Conservation (phyloP, 1,140 invertebrate genomes). For the Rhysida immarginata region DNA sequence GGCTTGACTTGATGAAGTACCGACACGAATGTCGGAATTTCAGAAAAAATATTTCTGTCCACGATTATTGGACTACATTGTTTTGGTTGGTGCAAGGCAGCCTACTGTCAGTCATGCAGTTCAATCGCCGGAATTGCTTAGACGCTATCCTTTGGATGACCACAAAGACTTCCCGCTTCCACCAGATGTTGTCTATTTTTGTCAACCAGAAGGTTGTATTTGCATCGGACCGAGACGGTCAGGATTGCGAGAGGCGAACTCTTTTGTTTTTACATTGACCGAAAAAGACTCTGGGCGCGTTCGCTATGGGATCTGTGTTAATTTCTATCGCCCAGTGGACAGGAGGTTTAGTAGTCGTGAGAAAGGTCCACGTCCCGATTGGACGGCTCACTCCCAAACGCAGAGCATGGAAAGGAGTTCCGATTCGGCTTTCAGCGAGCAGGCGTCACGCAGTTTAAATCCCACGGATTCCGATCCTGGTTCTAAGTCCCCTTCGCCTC, state of each 20-base stretch:
- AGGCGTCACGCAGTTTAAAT: neutral
- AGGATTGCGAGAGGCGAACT: constrained; percentile 71
- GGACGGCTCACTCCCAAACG: neutral
- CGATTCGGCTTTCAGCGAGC: constrained; percentile 47
- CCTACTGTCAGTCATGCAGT: constrained; percentile 48
- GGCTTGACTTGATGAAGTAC: neutral
- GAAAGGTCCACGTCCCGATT: neutral
- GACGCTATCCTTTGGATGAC: constrained; percentile 92
- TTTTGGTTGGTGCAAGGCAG: constrained; percentile 78
- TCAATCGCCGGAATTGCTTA: constrained; percentile 71
- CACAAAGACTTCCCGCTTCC: constrained; percentile 92
- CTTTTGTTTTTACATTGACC: constrained; percentile 96
- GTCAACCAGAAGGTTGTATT: constrained; percentile 95
- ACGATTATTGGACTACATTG: constrained; percentile 72
- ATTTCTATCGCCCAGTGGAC: constrained; percentile 85
- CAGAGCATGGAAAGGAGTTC: constrained; percentile 48
- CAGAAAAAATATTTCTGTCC: constrained; percentile 40
- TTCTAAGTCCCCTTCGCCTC: constrained; percentile 15
- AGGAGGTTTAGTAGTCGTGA: constrained; percentile 23
- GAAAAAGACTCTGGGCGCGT: constrained; percentile 96
- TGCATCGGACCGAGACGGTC: constrained; percentile 73
- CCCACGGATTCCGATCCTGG: constrained; percentile 11
- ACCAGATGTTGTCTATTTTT: constrained; percentile 97
- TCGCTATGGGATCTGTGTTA: constrained; percentile 90
- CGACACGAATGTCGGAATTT: constrained; percentile 14